Evolutionary conservation across 2,113 vertebrate genomes (phyloP).

Genomic region (Neomonachus schauinslandi): DNA sequence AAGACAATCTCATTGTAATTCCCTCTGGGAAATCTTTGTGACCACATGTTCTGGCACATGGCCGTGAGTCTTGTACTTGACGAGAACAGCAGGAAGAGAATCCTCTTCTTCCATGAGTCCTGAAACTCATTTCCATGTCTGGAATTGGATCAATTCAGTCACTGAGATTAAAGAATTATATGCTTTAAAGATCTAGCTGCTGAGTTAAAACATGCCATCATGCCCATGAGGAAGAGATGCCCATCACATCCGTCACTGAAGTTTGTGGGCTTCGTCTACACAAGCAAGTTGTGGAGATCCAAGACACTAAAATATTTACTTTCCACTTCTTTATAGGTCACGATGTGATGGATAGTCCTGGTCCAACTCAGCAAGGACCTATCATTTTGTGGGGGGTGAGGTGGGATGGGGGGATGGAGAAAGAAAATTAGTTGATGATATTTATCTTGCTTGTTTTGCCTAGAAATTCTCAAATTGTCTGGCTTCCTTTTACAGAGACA

Average conservation of each 20-base stretch:
- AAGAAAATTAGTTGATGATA: background rate
- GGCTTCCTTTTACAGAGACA: background rate
- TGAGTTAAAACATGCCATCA: background rate
- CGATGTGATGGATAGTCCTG: background rate
- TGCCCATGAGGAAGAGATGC: background rate
- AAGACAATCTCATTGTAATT: background rate
- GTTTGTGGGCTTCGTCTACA: background rate
- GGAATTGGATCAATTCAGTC: background rate
- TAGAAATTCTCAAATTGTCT: background rate
- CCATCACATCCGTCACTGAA: background rate
- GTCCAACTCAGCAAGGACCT: background rate
- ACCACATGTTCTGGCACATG: background rate
- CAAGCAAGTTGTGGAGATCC: background rate
- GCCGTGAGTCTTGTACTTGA: background rate
- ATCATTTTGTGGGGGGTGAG: background rate
- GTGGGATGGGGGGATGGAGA: fast-evolving
- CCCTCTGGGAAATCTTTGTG: background rate
- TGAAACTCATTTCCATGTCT: slow-evolving; percentile 32
- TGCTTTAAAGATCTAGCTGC: background rate
- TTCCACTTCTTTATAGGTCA: background rate
- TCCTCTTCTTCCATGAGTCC: background rate
- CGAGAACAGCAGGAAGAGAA: background rate
- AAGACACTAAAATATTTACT: background rate
- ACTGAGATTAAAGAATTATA: slow-evolving; percentile 53
- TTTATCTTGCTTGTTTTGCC: background rate